phyloP scores from a whole-genome alignment of 2,113 vertebrate species.

The Lonchura striata region DNA sequence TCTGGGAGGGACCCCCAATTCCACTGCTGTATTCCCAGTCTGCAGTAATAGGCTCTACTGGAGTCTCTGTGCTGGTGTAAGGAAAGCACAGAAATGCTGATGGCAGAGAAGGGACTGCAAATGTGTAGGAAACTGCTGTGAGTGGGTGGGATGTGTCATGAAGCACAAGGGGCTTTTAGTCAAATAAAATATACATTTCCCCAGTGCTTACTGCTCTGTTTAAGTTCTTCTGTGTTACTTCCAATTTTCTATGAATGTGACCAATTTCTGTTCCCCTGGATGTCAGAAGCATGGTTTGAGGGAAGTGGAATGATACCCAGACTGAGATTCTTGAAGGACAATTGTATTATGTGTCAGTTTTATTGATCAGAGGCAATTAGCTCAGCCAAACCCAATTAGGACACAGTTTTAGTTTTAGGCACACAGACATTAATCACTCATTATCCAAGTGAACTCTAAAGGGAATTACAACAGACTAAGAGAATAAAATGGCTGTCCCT shows the following conservation, averaged over 20 bases:
- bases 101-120: background rate
- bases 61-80: background rate
- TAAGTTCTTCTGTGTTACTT: background rate
- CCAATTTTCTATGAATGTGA: background rate
- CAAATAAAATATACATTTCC: background rate
- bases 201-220: background rate
- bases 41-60: background rate
- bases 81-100: background rate
- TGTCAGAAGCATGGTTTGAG: background rate
- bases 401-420: constrained; percentile 42
- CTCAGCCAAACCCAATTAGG: constrained; percentile 41
- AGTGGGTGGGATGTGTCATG: background rate
- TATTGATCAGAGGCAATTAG: constrained; percentile 58
- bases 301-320: background rate
- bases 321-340: constrained; percentile 22
- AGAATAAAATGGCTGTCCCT: constrained; percentile 14
- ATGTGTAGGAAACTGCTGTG: background rate
- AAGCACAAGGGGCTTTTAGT: background rate
- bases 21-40: background rate
- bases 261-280: background rate
- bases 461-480: background rate
- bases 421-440: constrained; percentile 33
- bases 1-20: background rate
- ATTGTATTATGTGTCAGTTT: background rate
- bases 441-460: constrained; percentile 37